These are phyloP conservation scores for Thereva unica DNA, from an alignment of 2,888 invertebrate species.

Conservation along the genomic window DNA sequence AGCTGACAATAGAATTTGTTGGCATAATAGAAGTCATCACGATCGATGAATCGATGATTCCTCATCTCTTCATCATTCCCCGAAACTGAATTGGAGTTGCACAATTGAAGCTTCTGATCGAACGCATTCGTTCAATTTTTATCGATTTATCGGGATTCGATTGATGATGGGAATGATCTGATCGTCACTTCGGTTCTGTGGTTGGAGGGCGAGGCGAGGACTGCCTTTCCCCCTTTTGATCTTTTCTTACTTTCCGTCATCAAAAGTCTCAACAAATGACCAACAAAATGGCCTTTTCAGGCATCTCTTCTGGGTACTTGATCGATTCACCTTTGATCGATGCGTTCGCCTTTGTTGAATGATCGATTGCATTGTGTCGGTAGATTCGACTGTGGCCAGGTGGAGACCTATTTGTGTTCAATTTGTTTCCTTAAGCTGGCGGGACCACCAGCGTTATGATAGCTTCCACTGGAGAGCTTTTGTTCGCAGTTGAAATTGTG, in stretches of 20 bases:
- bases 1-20: slow-evolving; percentile 30
- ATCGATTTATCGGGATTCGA: slow-evolving; percentile 6
- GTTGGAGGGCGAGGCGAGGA: background rate
- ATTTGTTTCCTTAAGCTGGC: background rate
- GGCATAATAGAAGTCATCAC: slow-evolving; percentile 36
- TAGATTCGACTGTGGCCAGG: slow-evolving; percentile 2
- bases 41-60: slow-evolving; percentile 23
- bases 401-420: background rate
- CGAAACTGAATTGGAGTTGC: background rate
- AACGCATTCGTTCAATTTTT: slow-evolving; percentile 1
- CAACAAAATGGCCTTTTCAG: slow-evolving; percentile 19
- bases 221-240: slow-evolving; percentile 19
- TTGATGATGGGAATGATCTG: slow-evolving; percentile 29
- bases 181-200: background rate
- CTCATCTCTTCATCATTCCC: slow-evolving; percentile 29
- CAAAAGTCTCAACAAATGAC: slow-evolving; percentile 28
- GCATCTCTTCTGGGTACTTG: background rate
- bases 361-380: slow-evolving; percentile 25
- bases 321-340: background rate
- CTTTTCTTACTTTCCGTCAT: slow-evolving; percentile 6
- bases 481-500: background rate
- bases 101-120: slow-evolving; percentile 6
- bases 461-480: background rate
- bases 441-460: slow-evolving; percentile 13
- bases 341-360: slow-evolving; percentile 1